A percentile compares a stretch with the other conserved stretches of the same genome.
Evolutionary conservation across 2,888 invertebrate genomes (phyloP).

Genomic region (Melitaea athalia): DNA sequence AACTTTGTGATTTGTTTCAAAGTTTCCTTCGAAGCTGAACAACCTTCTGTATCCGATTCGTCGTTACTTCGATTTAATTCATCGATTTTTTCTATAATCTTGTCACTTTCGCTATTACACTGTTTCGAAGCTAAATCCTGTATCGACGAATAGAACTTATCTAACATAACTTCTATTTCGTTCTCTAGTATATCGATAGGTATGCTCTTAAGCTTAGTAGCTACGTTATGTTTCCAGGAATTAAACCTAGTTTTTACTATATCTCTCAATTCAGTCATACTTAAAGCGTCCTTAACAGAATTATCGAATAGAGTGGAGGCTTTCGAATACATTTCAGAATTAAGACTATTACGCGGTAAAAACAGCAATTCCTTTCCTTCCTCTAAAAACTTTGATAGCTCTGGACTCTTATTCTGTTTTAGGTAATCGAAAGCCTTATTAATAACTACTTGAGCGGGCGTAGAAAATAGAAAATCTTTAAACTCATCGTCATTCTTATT

Average conservation of each 20-base stretch:
- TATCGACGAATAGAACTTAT: conserved; percentile 69
- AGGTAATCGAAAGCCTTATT: conserved; percentile 72
- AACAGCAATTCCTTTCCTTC: conserved; percentile 59
- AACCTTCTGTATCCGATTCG: conserved; percentile 53
- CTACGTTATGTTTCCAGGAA: conserved; percentile 68
- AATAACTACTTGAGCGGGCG: conserved; percentile 70
- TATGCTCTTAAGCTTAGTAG: conserved; percentile 63
- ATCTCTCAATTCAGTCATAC: conserved; percentile 66
- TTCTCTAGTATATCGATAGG: conserved; percentile 64
- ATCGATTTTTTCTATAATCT: conserved; percentile 63
- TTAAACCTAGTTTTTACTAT: conserved; percentile 62
- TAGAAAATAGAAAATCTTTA: conserved; percentile 66
- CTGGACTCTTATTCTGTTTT: conserved; percentile 64
- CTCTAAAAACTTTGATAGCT: conserved; percentile 61
- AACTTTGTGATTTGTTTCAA: conserved; percentile 62
- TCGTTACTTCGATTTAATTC: conserved; percentile 53
- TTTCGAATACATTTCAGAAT: conserved; percentile 62
- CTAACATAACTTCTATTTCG: conserved; percentile 67
- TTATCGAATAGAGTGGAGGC: conserved; percentile 65
- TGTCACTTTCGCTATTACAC: conserved; percentile 54
- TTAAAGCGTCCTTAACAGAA: conserved; percentile 66
- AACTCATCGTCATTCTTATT: conserved; percentile 63
- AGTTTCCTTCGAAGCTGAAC: conserved; percentile 57
- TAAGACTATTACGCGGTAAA: conserved; percentile 56
- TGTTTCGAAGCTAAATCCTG: conserved; percentile 64